phyloP scores from a whole-genome alignment of 2,888 invertebrate species.

The Chorisops tibialis region DNA sequence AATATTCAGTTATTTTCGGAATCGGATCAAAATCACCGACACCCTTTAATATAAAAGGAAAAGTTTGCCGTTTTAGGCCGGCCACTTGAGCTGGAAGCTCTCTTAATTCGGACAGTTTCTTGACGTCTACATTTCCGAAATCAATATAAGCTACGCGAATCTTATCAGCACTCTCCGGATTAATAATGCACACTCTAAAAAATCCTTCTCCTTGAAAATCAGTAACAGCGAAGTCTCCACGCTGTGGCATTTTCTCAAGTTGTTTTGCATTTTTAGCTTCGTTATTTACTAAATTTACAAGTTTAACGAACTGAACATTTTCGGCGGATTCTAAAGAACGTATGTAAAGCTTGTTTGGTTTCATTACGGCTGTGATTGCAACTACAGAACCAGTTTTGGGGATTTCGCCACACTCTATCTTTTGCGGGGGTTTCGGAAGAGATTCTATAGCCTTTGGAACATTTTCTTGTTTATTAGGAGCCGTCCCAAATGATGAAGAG shows the following conservation, averaged over 20 bases:
- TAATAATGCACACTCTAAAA: constrained; percentile 44
- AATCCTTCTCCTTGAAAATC: constrained; percentile 36
- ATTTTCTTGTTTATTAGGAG: too few relatives aligned
- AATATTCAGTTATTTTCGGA: constrained; percentile 39
- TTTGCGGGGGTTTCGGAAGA: neutral
- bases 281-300: constrained; percentile 37
- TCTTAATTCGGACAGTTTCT: constrained; percentile 39
- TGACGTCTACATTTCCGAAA: constrained; percentile 44
- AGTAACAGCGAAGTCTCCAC: constrained; percentile 43
- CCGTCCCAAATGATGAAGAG: too few relatives aligned
- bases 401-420: neutral
- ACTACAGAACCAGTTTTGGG: constrained; percentile 20
- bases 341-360: constrained; percentile 44
- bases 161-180: constrained; percentile 36
- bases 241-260: constrained; percentile 38
- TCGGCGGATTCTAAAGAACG: constrained; percentile 40
- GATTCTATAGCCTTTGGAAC: neutral
- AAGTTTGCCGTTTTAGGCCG: constrained; percentile 39
- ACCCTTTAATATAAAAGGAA: constrained; percentile 43
- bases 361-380: constrained; percentile 43
- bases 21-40: constrained; percentile 42
- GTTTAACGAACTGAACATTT: constrained; percentile 40
- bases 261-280: constrained; percentile 35
- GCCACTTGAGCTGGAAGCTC: constrained; percentile 39
- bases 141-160: constrained; percentile 45